A percentile compares a stretch with the other conserved stretches of the same genome.
These are phyloP conservation scores for Pyrocephalus nanus DNA, from an alignment of 2,797 vertebrate species.

Conservation along the genomic window DNA sequence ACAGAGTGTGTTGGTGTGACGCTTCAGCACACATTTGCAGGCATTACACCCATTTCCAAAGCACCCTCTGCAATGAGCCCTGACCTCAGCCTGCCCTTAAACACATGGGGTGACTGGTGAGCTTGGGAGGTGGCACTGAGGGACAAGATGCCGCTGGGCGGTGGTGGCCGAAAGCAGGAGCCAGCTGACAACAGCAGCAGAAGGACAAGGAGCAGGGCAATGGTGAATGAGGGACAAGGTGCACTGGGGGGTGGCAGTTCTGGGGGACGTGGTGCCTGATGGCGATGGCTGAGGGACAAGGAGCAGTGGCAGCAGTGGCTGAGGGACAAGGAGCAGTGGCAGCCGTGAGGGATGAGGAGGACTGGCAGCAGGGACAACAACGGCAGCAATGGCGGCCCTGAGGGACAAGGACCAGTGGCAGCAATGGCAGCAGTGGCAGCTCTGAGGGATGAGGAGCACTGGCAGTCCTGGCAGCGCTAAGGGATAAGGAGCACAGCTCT, in stretches of 20 bases:
- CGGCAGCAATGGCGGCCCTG: not conserved
- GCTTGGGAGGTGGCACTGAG: not conserved
- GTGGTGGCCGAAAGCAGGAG: not conserved
- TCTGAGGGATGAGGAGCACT: no score
- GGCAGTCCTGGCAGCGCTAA: no score
- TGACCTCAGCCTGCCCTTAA: rapidly evolving
- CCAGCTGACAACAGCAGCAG: no score
- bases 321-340: not conserved
- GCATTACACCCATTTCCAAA: rapidly evolving
- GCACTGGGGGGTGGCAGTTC: rapidly evolving
- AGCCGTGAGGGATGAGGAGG: not conserved
- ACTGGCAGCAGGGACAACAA: not conserved
- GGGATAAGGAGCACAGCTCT: not conserved
- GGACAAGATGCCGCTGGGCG: no score
- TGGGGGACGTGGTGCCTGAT: no score
- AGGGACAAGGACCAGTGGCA: no score
- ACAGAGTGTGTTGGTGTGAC: rapidly evolving
- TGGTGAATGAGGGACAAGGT: not conserved
- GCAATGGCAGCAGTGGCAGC: not conserved
- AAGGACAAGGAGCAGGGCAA: no score
- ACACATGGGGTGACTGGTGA: not conserved
- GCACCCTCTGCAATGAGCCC: rapidly evolving
- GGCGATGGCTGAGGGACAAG: rapidly evolving
- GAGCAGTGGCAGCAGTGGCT: not conserved
- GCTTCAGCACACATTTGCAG: rapidly evolving